A percentile compares a stretch with the other conserved stretches of the same genome.
Evolutionary conservation across 2,113 vertebrate species (phyloP).

Genomic region (Panthera leo): DNA sequence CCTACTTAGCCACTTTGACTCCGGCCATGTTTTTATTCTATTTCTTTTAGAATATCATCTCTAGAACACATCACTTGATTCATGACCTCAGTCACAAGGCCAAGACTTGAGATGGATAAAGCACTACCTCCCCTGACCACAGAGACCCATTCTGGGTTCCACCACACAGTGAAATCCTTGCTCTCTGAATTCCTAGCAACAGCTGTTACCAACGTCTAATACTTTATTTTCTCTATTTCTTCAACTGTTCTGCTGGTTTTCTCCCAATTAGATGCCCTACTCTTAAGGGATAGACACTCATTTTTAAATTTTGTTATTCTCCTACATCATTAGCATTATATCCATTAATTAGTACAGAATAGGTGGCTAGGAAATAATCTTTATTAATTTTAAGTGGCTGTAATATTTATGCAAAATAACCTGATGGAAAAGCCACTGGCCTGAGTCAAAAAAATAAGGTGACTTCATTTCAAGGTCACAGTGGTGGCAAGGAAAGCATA

Average conservation of each 20-base stretch:
- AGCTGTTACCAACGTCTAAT: background rate
- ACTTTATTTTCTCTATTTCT: constrained; percentile 17
- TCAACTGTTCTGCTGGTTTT: constrained; percentile 2
- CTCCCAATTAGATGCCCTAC: background rate
- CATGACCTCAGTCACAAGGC: background rate
- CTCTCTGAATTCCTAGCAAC: background rate
- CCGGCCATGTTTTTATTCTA: background rate
- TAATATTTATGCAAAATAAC: constrained; percentile 59
- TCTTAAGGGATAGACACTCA: constrained; percentile 12
- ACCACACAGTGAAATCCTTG: background rate
- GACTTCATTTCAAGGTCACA: constrained; percentile 60
- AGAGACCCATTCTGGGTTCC: background rate
- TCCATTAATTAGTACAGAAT: constrained; percentile 57
- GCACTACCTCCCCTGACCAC: background rate
- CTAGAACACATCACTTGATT: background rate
- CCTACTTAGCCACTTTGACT: background rate
- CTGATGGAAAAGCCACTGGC: background rate
- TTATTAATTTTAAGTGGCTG: constrained; percentile 60
- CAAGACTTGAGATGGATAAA: background rate
- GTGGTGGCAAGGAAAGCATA: background rate
- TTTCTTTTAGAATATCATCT: background rate
- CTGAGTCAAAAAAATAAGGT: constrained; percentile 38
- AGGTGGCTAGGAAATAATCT: constrained; percentile 7
- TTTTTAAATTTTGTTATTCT: constrained; percentile 55
- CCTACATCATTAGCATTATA: constrained; percentile 39